Evolutionary conservation across 2,888 invertebrate genomes (phyloP), one percentile per base, ranked within the genome.

Genomic region (Hermaeophaga mercurialis): DNA sequence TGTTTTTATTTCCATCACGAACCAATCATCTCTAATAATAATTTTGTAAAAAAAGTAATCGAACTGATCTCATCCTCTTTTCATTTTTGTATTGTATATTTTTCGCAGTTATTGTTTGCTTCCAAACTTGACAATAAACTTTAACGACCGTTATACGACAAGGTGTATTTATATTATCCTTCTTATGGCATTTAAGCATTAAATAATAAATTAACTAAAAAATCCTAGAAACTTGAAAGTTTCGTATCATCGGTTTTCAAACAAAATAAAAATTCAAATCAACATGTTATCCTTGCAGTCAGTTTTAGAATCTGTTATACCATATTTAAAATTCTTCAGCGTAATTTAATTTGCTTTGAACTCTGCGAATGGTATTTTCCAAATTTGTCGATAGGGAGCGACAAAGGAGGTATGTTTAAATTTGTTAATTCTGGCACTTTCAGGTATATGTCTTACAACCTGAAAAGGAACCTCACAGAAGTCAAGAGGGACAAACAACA

Each of bases 261-360:
- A 41, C 22, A 22, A 24, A 22, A 41, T 48, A 38, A 17, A 22
- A 47, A 36, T 47, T 47, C 22, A 36, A 47, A 38, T 38, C 9
- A 48, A 48, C 48, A 38, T 1, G 48, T 48, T 28, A 26, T 48
- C 48, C 48, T 48, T 48, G 48, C 15, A 1, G 18, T 47, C 18
- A 15, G 11, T 18, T 11, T 18, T 17, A 17, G 36, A 36, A 47
- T 47, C 47, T 33, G 3, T 47, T 48, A 12, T 34, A 18, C 19
- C 38, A 26, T 22, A 17, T 38, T 38, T 26, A 9, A 11, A 48
- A 48, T 48, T 38, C 26, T 15, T 38, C 1, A 9, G 7, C 2
- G 41, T 41, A 22, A 41, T 41, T 41, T 14, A 14, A 36, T 14
- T 24, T 18, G 17, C 26, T 48, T 38, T 38, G 24, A 38, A 26